Conservation (phyloP, 2,113 vertebrate species). For the Corythaeola cristata region DNA sequence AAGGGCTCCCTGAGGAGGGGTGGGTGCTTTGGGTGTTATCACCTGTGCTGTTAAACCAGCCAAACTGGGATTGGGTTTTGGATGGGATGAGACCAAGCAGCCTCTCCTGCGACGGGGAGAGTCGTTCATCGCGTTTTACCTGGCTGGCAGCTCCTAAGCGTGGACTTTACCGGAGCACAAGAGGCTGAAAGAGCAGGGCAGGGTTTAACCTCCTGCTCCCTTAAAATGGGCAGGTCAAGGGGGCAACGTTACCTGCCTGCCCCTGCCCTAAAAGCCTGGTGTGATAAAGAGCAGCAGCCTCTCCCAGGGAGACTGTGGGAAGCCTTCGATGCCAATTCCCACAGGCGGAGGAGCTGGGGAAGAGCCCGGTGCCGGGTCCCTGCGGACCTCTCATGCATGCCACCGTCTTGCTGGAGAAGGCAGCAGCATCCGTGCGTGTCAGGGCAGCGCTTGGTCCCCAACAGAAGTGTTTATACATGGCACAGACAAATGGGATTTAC, state of each 20-base stretch:
- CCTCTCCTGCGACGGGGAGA: accelerated
- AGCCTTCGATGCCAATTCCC: background rate
- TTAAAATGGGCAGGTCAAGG: background rate
- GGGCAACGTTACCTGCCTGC: no score
- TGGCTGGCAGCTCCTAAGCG: background rate
- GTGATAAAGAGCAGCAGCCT: background rate
- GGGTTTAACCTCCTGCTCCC: background rate
- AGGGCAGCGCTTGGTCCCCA: accelerated
- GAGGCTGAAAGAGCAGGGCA: background rate
- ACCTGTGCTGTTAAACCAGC: background rate
- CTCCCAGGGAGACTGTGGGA: background rate
- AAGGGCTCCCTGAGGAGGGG: background rate
- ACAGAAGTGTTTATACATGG: accelerated
- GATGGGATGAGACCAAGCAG: background rate
- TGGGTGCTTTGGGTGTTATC: background rate
- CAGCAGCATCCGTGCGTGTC: background rate
- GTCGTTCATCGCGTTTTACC: background rate
- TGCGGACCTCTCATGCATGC: accelerated
- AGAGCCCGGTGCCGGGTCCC: background rate
- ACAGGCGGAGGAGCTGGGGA: background rate
- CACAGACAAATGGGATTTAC: background rate
- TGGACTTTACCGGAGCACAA: background rate
- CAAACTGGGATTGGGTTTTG: background rate
- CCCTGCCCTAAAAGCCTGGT: background rate
- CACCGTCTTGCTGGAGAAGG: background rate